Conservation (phyloP, 2,113 vertebrate genomes). For the Larimichthys crocea region DNA sequence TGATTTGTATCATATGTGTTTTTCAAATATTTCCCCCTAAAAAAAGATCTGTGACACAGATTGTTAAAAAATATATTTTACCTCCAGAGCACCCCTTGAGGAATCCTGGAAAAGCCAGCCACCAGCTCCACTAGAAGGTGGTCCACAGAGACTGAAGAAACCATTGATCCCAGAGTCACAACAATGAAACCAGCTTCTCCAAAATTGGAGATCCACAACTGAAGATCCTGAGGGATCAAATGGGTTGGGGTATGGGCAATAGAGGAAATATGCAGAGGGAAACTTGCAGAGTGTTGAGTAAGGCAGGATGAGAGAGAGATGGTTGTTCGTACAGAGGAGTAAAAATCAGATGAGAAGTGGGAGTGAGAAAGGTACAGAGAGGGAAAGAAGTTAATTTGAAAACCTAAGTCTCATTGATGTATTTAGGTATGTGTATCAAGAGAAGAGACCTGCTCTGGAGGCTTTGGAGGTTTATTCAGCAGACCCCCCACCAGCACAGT, state of each 20-base stretch:
- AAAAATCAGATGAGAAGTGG: not conserved
- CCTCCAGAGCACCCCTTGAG: constrained; percentile 78
- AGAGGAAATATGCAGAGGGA: not conserved
- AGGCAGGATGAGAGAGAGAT: not conserved
- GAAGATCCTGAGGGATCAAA: constrained; percentile 68
- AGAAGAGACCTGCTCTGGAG: constrained; percentile 74
- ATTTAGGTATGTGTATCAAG: not conserved
- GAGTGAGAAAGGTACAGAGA: not conserved
- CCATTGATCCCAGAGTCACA: constrained; percentile 76
- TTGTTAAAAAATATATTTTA: constrained; percentile 13
- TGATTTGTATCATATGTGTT: not conserved
- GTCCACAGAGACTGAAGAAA: constrained; percentile 61
- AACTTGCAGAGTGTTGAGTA: not conserved
- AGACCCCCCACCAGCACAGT: constrained; percentile 81
- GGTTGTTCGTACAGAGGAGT: not conserved
- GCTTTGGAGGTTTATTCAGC: constrained; percentile 71
- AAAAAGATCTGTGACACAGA: not conserved
- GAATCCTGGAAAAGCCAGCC: constrained; percentile 66
- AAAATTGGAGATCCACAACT: constrained; percentile 74
- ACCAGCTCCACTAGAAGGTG: constrained; percentile 71
- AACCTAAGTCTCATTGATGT: not conserved
- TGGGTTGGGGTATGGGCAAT: not conserved
- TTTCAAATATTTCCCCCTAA: not conserved
- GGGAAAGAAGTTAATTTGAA: not conserved
- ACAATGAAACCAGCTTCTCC: constrained; percentile 76